Evolutionary conservation across 53 echinoderm and acorn worm species (phyloP).

Genomic region (Hippasteria phrygiana): DNA sequence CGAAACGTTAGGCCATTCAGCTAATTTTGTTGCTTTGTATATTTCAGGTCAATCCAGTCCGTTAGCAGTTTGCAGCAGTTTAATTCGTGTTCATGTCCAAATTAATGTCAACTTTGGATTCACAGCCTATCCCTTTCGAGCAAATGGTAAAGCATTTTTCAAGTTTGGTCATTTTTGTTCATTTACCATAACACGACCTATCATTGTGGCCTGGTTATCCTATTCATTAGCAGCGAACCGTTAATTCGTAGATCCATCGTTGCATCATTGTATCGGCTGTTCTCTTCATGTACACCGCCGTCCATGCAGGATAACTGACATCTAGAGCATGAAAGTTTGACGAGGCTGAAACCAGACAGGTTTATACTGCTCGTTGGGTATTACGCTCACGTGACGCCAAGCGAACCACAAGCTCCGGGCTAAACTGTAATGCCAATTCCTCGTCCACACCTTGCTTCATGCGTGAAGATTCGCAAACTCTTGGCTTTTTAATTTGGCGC

Average conservation of each 20-base stretch:
- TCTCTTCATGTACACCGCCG: not conserved
- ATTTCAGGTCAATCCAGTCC: too few species aligned
- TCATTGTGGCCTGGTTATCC: not conserved
- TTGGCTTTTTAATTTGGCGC: not conserved
- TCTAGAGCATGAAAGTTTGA: conserved; percentile 36
- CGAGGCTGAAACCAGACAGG: conserved; percentile 40
- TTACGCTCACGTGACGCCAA: conserved; percentile 35
- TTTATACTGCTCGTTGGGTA: conserved; percentile 1
- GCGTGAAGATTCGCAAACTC: not conserved
- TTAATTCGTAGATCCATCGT: not conserved
- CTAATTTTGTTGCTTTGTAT: too few species aligned
- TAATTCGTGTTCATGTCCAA: too few species aligned
- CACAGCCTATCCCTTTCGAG: too few species aligned
- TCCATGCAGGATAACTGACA: not conserved
- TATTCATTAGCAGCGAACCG: not conserved
- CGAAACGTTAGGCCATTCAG: too few species aligned
- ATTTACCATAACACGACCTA: not conserved
- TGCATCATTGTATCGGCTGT: conserved; percentile 1
- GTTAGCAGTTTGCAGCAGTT: too few species aligned
- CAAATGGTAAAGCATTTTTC: too few species aligned
- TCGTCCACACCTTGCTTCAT: not conserved
- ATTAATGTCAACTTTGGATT: too few species aligned
- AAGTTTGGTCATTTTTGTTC: too few species aligned
- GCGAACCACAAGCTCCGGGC: not conserved
- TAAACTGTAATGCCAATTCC: not conserved